These are phyloP conservation scores for Mechanitis messenoides DNA, from an alignment of 2,888 invertebrate species.

Conservation along the genomic window DNA sequence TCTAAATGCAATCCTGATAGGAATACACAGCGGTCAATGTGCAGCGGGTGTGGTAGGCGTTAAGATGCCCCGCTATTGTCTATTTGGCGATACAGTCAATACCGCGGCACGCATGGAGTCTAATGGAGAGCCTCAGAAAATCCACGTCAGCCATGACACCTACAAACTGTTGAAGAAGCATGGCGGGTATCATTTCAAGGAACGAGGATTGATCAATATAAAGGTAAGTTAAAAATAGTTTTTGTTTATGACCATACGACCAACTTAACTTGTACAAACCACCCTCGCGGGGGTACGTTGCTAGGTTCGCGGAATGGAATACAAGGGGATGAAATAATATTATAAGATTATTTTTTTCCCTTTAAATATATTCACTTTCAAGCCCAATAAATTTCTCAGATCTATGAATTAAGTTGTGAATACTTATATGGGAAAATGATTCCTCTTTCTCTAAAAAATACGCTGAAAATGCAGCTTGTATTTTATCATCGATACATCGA, in stretches of 20 bases:
- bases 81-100: conserved; percentile 90
- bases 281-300: no score
- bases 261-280: background rate
- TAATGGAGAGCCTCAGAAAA: conserved; percentile 82
- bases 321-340: no score
- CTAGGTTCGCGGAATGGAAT: no score
- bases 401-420: no score
- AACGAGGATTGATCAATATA: conserved; percentile 83
- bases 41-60: conserved; percentile 90
- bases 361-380: no score
- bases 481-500: no score
- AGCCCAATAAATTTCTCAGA: no score
- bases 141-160: conserved; percentile 86
- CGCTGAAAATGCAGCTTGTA: no score
- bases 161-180: conserved; percentile 80
- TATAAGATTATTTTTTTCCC: no score
- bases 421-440: no score
- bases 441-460: no score
- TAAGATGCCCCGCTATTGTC: conserved; percentile 89
- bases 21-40: conserved; percentile 79
- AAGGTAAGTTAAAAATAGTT: conserved; percentile 71
- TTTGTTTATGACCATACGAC: background rate
- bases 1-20: conserved; percentile 32
- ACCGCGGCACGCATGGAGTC: conserved; percentile 89
- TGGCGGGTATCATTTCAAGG: conserved; percentile 84